Base-by-base conservation (phyloP, 2,888 invertebrate species). In the Drosophila algonquin region DNA sequence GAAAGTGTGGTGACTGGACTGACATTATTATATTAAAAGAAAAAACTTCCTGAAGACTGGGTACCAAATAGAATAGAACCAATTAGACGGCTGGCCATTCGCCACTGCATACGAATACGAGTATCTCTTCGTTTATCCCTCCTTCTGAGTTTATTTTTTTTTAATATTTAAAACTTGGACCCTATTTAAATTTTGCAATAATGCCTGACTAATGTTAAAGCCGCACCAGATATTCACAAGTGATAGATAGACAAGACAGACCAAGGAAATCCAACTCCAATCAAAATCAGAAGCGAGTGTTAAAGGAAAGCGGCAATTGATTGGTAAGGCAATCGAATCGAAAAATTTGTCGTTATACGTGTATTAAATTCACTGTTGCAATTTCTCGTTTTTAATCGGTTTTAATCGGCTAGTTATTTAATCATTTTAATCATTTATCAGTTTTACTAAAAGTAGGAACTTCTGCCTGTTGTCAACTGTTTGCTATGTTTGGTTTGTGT, bases 361-460 rank as follows among this genome's bases (percentile, higher is more conserved):
- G 30, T 63, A 32, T 10, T 79, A 73, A 84, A 86, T 84, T 88
- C 81, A 86, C 87, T 88, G 77, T 68, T 88, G 89, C 89, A 86
- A 86, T 71, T 75, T 76, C 59, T 24, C 3, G 21, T 21, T 21
- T 21, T 21, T 27, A 27, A 27, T 27, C 30, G 7, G 30, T 27
- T 27, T 27, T 70, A 57, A 56, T 67, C 32, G 60, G 74, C 78
- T 71, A 72, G 77, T 74, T 75, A 67, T 58, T 24, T 24, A 24
- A 24, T 24, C 24, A 63, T 73, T 74, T 84, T 71, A 72, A 84
- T 56, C 55, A 51, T 73, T 59, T 67, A 63, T 64, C 58, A 58
- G 75, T 75, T 87, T 89, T 76, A 87, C 89, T 86, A 86, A 87
- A 89, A 88, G 78, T 86, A 89, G 89, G 85, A 86, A 86, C 85